Conservation (phyloP, 2,888 invertebrate genomes). For the Meteorus cinctellus region DNA sequence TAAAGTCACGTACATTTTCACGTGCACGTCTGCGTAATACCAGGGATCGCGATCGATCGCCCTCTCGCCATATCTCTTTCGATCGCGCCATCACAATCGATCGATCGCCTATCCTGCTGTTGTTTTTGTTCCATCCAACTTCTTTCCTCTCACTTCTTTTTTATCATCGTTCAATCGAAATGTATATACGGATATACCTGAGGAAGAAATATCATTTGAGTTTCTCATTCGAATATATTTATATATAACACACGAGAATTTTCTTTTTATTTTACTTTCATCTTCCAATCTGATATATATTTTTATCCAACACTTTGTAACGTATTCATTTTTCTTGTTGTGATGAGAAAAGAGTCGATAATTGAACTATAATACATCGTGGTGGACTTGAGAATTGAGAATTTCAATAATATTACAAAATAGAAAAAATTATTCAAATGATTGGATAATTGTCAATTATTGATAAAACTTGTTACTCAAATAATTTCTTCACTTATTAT, state of each 20-base stretch:
- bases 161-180: slow-evolving; percentile 45
- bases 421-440: too few relatives aligned
- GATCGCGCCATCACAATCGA: slow-evolving; percentile 53
- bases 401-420: too few relatives aligned
- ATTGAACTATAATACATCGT: too few relatives aligned
- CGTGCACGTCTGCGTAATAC: slow-evolving; percentile 71
- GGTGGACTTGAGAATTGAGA: too few relatives aligned
- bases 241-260: neutral
- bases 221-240: neutral
- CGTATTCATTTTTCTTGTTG: neutral
- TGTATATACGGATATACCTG: neutral
- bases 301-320: slow-evolving; percentile 30
- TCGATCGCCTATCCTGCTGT: slow-evolving; percentile 59
- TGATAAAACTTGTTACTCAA: neutral
- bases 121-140: slow-evolving; percentile 54
- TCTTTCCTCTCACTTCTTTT: slow-evolving; percentile 50
- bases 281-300: neutral
- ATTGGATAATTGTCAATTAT: too few relatives aligned
- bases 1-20: slow-evolving; percentile 59
- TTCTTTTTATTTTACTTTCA: neutral
- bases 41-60: slow-evolving; percentile 64
- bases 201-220: neutral
- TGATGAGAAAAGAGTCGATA: too few relatives aligned
- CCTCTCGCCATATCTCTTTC: slow-evolving; percentile 15
- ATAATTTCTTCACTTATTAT: neutral